Conservation (phyloP, 2,888 invertebrate genomes). For the Laspeyria flexula region DNA sequence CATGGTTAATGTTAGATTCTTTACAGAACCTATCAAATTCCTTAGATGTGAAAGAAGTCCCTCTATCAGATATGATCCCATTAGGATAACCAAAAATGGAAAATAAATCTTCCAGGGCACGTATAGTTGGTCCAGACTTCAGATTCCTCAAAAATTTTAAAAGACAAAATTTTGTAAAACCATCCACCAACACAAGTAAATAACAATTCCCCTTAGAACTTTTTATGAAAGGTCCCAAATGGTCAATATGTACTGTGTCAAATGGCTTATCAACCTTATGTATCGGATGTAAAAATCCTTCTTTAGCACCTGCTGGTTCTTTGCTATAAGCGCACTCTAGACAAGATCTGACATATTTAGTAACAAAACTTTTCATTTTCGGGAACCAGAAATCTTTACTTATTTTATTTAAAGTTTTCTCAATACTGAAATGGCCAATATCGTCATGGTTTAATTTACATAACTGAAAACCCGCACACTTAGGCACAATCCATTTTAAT, state of each 20-base stretch:
- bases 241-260: slow-evolving; percentile 4
- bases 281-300: slow-evolving; percentile 3
- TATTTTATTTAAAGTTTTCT: slow-evolving; percentile 3
- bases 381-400: slow-evolving; percentile 5
- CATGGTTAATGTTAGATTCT: too few species aligned
- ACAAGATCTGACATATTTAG: slow-evolving; percentile 7
- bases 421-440: slow-evolving; percentile 2
- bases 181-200: background rate
- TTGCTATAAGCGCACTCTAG: slow-evolving; percentile 4
- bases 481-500: background rate
- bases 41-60: background rate
- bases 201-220: background rate
- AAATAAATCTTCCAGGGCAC: background rate
- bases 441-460: slow-evolving; percentile 1
- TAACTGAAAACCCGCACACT: background rate
- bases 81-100: slow-evolving; percentile 1
- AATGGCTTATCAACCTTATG: slow-evolving; percentile 3
- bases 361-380: slow-evolving; percentile 4
- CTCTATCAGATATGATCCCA: background rate
- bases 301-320: slow-evolving; percentile 1
- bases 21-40: too few species aligned
- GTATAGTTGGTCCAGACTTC: slow-evolving; percentile 2
- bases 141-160: background rate
- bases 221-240: slow-evolving; percentile 1
- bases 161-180: slow-evolving; percentile 2